phyloP scores from a whole-genome alignment of 2,797 vertebrate genomes.

The Cossypha dichroa region DNA sequence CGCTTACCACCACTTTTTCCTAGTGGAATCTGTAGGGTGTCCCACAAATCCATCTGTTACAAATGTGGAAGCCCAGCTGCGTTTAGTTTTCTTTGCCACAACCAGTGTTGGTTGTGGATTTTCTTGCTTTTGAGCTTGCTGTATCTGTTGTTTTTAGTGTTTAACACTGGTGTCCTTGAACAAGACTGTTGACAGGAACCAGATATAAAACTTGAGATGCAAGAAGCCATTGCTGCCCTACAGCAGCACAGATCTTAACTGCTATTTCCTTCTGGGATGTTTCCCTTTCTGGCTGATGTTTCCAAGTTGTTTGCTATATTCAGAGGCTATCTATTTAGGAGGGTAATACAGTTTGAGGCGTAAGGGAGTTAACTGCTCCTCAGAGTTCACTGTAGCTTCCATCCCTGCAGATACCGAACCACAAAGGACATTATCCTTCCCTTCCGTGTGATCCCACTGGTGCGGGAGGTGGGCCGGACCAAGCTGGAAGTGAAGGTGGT shows the following conservation, averaged over 20 bases:
- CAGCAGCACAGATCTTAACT: not conserved
- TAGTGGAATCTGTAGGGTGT: not conserved
- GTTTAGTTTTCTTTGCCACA: not conserved
- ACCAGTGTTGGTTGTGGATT: not conserved
- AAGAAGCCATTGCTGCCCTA: not conserved
- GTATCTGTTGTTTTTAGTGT: not conserved
- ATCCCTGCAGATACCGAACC: constrained; percentile 89
- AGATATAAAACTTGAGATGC: not conserved
- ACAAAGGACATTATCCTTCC: constrained; percentile 99
- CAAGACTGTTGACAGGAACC: not conserved
- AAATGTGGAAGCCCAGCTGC: not conserved
- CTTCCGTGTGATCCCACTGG: constrained; percentile 96
- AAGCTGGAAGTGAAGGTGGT: constrained; percentile 99
- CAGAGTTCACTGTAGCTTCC: not conserved
- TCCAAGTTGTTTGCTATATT: not conserved
- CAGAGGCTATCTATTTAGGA: not conserved
- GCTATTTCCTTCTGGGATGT: not conserved
- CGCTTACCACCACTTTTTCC: not conserved
- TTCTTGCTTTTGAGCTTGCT: not conserved
- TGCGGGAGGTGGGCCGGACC: constrained; percentile 96
- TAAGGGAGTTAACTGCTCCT: not conserved
- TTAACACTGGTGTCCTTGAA: not conserved
- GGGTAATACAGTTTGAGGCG: not conserved
- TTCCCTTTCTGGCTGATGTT: not conserved
- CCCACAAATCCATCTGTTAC: not conserved